Evolutionary conservation across 2,797 vertebrate genomes (phyloP), one percentile per base, ranked within the genome.

Genomic region (Leptodactylus fallax): DNA sequence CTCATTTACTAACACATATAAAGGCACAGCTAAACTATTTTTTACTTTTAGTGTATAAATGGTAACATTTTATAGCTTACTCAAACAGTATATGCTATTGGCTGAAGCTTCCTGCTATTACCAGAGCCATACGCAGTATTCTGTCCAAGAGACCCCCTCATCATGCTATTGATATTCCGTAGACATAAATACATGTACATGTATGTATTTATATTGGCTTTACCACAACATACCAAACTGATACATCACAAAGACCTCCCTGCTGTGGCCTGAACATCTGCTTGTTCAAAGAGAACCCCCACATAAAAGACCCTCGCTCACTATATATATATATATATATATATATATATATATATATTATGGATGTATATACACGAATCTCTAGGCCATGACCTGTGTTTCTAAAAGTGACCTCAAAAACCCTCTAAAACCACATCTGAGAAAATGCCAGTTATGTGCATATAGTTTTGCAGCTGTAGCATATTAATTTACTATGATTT

Each of bases 141-240:
- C 16, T 63, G 78, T 16, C 60, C 74, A 63, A n/a, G 47, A 65
- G n/a, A 51, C 9, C 49, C 49, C 21, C 19, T 77, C 71, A 36
- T 17, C 27, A 47, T 47, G 56, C 79, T 14, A 87, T 60, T 76
- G 56, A 77, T 77, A 77, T 77, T 51, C 45, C 65, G 45, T 23
- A 88, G 71, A 88, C 56, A 79, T 84, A 84, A 84, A 88, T 72
- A 88, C 55, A 74, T 71, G 71, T 79, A 71, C 79, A 89, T 79
- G 63, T 79, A 86, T 87, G 85, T 89, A 89, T 89, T 89, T 89
- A 89, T 79, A 83, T 89, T 89, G 85, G 88, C 88, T 79, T 82
- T 61, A 83, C 80, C 88, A 87, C 84, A 83, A 83, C 80, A 89
- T 89, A 86, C 88, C 85, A 83, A 72, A 83, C 61, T 25, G 80